phyloP scores from a whole-genome alignment of 1,140 invertebrate genomes.

The Neodiprion fabricii region DNA sequence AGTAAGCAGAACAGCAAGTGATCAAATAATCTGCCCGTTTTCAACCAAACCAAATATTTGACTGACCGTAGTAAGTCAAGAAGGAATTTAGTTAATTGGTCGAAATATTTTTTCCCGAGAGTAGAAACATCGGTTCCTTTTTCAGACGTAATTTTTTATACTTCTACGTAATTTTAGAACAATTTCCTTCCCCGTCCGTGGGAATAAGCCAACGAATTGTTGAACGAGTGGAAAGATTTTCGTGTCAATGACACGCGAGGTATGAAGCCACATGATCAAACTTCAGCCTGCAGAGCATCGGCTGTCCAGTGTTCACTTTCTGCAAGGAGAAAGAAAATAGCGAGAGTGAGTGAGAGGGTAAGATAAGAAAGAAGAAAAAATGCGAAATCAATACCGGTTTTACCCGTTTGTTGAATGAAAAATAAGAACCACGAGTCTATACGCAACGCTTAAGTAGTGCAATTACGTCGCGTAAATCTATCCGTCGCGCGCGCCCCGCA shows the following conservation, averaged over 20 bases:
- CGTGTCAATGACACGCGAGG: background rate
- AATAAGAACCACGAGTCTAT: background rate
- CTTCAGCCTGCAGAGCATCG: background rate
- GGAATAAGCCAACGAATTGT: background rate
- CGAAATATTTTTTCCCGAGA: background rate
- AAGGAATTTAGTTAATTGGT: background rate
- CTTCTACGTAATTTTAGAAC: too few relatives aligned
- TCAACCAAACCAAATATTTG: too few relatives aligned
- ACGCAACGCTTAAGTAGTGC: conserved; percentile 1
- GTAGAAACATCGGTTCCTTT: too few relatives aligned
- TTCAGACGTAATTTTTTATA: too few relatives aligned
- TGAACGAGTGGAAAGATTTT: background rate
- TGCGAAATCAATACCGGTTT: background rate
- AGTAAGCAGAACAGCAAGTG: too few relatives aligned
- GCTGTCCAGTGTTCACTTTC: too few relatives aligned
- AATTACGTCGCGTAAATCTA: conserved; percentile 5
- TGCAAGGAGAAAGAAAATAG: too few relatives aligned
- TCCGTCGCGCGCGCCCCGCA: background rate
- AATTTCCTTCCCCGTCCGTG: background rate
- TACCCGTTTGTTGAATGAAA: conserved; percentile 5
- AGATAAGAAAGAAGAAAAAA: background rate
- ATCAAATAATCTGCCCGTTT: too few relatives aligned
- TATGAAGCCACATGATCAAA: background rate
- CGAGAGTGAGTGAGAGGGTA: too few relatives aligned
- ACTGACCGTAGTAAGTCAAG: too few relatives aligned